Evolutionary conservation across 2,888 invertebrate species (phyloP).

Genomic region (Crematogaster levior): DNA sequence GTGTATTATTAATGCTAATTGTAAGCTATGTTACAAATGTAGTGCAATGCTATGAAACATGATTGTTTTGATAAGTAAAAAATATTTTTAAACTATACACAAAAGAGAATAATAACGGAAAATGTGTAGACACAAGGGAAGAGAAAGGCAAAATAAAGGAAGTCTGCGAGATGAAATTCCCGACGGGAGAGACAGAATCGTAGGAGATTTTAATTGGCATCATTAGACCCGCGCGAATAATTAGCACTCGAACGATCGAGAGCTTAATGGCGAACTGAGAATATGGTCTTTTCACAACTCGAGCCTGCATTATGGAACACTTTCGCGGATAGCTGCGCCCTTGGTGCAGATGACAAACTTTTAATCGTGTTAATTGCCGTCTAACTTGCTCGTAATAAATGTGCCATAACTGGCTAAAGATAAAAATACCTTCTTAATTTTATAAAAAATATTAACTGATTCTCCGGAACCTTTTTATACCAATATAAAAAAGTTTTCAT

Average conservation of each 20-base stretch:
- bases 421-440: slow-evolving; percentile 26
- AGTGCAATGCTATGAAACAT: not conserved
- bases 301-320: slow-evolving; percentile 50
- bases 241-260: slow-evolving; percentile 75
- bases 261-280: slow-evolving; percentile 66
- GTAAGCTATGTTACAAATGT: not conserved
- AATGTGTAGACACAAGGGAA: slow-evolving; percentile 19
- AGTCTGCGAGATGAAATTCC: slow-evolving; percentile 63
- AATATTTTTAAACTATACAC: slow-evolving; percentile 6
- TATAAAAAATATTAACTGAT: slow-evolving; percentile 13
- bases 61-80: slow-evolving; percentile 14
- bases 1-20: slow-evolving; percentile 9
- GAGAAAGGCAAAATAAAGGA: slow-evolving; percentile 37
- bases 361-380: slow-evolving; percentile 55
- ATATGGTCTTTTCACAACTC: slow-evolving; percentile 68
- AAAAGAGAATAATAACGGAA: slow-evolving; percentile 33
- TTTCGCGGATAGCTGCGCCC: slow-evolving; percentile 63
- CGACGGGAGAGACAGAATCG: slow-evolving; percentile 46
- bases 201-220: slow-evolving; percentile 74
- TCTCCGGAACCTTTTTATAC: not conserved
- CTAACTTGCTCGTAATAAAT: slow-evolving; percentile 48
- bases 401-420: not conserved
- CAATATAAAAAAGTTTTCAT: not conserved
- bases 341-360: slow-evolving; percentile 66
- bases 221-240: slow-evolving; percentile 73